Evolutionary conservation across 30 jellyfish, hydroid and myxozoan genomes (phyloP).

Genomic region (Sanderia malayensis): DNA sequence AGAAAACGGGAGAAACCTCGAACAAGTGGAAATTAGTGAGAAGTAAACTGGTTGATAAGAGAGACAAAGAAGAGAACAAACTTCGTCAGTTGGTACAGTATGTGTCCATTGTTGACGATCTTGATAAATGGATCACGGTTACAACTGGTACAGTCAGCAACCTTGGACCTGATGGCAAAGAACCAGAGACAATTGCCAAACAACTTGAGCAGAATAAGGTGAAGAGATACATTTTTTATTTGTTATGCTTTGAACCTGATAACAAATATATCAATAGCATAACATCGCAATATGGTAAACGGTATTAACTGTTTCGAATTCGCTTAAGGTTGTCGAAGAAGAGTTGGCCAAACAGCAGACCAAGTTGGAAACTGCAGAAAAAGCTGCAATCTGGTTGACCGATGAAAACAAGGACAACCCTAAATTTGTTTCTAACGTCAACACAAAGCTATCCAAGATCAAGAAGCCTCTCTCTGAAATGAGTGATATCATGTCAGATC

Average conservation of each 20-base stretch:
- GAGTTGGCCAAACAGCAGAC: slow-evolving; percentile 67
- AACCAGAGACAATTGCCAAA: slow-evolving; percentile 54
- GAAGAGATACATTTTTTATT: too few species aligned
- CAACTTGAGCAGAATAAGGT: slow-evolving; percentile 80
- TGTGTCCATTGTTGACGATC: slow-evolving; percentile 43
- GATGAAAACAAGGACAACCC: slow-evolving; percentile 81
- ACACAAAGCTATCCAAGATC: slow-evolving; percentile 49
- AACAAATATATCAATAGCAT: too few species aligned
- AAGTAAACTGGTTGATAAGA: slow-evolving; percentile 50
- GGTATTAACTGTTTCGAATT: too few species aligned
- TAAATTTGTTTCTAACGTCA: slow-evolving; percentile 68
- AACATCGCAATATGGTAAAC: too few species aligned
- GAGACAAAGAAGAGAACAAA: slow-evolving; percentile 49
- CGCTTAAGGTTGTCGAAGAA: slow-evolving; percentile 54
- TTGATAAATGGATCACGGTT: slow-evolving; percentile 79
- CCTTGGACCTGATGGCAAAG: slow-evolving; percentile 52
- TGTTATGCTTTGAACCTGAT: too few species aligned
- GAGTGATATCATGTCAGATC: slow-evolving; percentile 41
- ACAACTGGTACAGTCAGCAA: slow-evolving; percentile 61
- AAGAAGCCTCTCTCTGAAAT: slow-evolving; percentile 73
- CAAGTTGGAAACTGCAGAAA: slow-evolving; percentile 67
- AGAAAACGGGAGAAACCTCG: slow-evolving; percentile 44
- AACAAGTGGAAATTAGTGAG: slow-evolving; percentile 56
- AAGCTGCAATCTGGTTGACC: slow-evolving; percentile 65
- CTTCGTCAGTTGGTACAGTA: slow-evolving; percentile 66